Evolutionary conservation across 2,888 invertebrate genomes (phyloP).

Genomic region (Netelia fuscicornis): DNA sequence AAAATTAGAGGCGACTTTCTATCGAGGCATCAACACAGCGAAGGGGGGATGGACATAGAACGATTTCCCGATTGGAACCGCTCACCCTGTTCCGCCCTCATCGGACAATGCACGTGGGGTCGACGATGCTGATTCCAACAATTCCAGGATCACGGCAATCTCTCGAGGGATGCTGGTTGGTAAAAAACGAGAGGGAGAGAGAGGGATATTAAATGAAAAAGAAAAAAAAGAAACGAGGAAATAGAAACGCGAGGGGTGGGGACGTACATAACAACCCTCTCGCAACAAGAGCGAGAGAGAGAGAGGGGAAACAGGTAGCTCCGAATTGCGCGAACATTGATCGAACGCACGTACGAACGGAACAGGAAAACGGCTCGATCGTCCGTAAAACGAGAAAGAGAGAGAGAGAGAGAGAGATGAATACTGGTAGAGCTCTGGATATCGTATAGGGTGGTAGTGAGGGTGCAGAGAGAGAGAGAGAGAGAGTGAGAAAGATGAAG

Average conservation of each 20-base stretch:
- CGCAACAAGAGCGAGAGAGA: neutral
- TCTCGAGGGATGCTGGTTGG: conserved; percentile 30
- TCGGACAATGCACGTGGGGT: neutral
- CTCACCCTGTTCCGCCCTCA: neutral
- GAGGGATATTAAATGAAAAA: conserved; percentile 16
- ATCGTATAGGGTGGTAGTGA: neutral
- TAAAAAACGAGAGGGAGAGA: conserved; percentile 4
- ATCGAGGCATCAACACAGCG: neutral
- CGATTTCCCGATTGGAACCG: conserved; percentile 46
- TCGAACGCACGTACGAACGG: conserved; percentile 52
- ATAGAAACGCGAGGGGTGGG: conserved; percentile 26
- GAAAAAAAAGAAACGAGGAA: conserved; percentile 35
- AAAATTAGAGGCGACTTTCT: neutral
- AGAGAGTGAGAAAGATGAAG: conserved; percentile 9
- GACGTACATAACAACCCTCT: conserved; percentile 52
- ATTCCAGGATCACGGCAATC: conserved; percentile 40
- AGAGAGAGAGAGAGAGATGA: neutral
- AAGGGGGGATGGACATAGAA: neutral
- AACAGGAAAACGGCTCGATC: conserved; percentile 49
- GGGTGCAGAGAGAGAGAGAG: conserved; percentile 15
- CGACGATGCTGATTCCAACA: conserved; percentile 32
- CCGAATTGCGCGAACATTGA: conserved; percentile 58
- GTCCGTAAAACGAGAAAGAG: conserved; percentile 39
- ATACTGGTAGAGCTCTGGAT: neutral
- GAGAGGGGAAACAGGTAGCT: conserved; percentile 11